A percentile compares a stretch with the other conserved stretches of the same genome.
phyloP scores from a whole-genome alignment of 2,113 vertebrate genomes.

The Cynopterus brachyotis region DNA sequence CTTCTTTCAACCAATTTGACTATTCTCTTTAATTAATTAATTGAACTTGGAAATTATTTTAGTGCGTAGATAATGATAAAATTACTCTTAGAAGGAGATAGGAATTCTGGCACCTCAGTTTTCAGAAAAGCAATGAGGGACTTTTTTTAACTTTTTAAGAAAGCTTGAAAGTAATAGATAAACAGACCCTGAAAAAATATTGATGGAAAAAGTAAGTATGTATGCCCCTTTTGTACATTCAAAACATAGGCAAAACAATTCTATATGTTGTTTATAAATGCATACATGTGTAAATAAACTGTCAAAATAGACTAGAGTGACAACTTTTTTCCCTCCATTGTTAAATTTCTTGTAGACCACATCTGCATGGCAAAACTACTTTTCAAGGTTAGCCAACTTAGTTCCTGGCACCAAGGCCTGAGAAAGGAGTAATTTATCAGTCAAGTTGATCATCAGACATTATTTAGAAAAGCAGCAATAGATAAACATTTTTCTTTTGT shows the following conservation, averaged over 20 bases:
- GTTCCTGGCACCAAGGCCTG: background rate
- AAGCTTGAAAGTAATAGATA: background rate
- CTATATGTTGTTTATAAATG: background rate
- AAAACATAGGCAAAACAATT: background rate
- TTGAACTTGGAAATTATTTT: background rate
- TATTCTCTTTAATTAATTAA: background rate
- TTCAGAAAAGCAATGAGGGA: background rate
- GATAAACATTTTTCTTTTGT: background rate
- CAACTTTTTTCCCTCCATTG: background rate
- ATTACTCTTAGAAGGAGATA: background rate
- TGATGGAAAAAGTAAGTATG: background rate
- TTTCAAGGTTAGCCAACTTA: background rate
- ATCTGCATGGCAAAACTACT: background rate
- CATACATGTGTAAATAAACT: background rate
- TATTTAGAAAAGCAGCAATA: background rate
- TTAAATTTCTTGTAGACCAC: background rate
- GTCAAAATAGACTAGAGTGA: background rate
- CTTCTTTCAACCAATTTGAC: background rate
- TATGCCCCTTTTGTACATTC: background rate
- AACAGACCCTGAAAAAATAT: background rate
- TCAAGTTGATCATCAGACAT: background rate
- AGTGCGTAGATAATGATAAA: background rate
- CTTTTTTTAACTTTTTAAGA: conserved; percentile 1
- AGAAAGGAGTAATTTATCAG: background rate
- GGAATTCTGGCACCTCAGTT: background rate